Base-by-base conservation (phyloP, 2,113 vertebrate genomes). In the Ammodytes dubius region DNA sequence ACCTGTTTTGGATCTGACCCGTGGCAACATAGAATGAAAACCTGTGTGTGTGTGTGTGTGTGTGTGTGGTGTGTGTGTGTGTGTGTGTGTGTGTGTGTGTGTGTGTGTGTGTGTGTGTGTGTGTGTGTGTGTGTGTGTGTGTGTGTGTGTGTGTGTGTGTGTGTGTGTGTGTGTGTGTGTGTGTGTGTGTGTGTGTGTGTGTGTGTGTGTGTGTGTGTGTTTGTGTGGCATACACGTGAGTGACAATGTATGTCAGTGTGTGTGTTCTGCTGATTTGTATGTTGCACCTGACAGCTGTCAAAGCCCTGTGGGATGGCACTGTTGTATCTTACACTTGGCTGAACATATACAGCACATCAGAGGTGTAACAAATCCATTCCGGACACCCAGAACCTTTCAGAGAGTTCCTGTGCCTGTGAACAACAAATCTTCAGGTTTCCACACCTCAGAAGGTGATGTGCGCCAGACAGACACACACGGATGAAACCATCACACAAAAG, bases 321-420 rank as follows among this genome's bases (percentile, higher is more conserved):
- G 88, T 88, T 89, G 89, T 72, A 86, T 88, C 86, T 93, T 84
- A 77, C 93, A 92, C 93, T 92, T 50, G 87, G 72, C 85, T 91
- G 91, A 87, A 91, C 89, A 79, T 91, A 87, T 87, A 87, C 88
- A 87, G 89, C 91, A 92, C 89, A 93, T 94, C 92, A 88, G 91
- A 95, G 90, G 94, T 95, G 94, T 85, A 92, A 94, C 83, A 94
- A 95, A 95, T 94, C 93, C 91, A 95, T 95, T 89, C 88, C 70
- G 88, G 89, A 81, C 91, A 88, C 90, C 84, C 85, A 88, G 88
- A 91, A 92, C 88, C 86, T 90, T 80, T 93, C 89, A 91, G 91
- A 82, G 85, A 79, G 87, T 79, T 78, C 66, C 74, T 90, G 67
- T 83, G 90, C 87, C 89, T 86, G 92, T 85, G 90, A 93, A 91